These are phyloP conservation scores for Clistopyga incitator DNA, from an alignment of 2,888 invertebrate species.

Conservation along the genomic window DNA sequence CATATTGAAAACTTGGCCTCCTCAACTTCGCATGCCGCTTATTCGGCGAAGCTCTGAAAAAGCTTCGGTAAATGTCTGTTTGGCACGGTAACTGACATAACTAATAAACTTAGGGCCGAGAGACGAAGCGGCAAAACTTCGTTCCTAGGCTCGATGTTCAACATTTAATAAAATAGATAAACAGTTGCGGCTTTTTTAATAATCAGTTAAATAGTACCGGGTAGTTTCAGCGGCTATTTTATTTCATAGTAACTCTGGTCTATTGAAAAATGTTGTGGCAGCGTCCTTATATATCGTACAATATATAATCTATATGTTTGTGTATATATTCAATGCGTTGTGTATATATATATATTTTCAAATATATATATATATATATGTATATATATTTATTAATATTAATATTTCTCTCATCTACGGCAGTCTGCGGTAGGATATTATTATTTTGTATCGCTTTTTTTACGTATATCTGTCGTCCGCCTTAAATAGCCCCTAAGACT, in stretches of 20 bases:
- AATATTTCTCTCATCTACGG: conserved; percentile 68
- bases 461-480: conserved; percentile 52
- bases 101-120: conserved; percentile 45
- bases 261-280: conserved; percentile 63
- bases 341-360: conserved; percentile 46
- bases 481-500: conserved; percentile 55
- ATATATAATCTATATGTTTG: conserved; percentile 66
- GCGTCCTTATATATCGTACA: conserved; percentile 62
- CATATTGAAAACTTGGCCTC: conserved; percentile 34
- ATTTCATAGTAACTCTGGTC: conserved; percentile 62
- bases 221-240: conserved; percentile 56
- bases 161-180: conserved; percentile 66
- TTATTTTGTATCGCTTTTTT: conserved; percentile 61
- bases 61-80: conserved; percentile 41
- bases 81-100: conserved; percentile 60
- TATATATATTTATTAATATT: conserved; percentile 60
- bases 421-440: conserved; percentile 68
- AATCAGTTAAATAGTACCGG: conserved; percentile 57
- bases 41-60: conserved; percentile 18
- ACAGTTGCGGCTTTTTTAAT: conserved; percentile 59
- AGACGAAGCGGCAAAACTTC: conserved; percentile 52
- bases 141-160: conserved; percentile 54
- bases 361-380: conserved; percentile 36
- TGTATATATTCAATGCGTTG: conserved; percentile 63
- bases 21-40: conserved; percentile 25